Base-by-base conservation (phyloP, 2,113 vertebrate genomes). In the Abramis brama region DNA sequence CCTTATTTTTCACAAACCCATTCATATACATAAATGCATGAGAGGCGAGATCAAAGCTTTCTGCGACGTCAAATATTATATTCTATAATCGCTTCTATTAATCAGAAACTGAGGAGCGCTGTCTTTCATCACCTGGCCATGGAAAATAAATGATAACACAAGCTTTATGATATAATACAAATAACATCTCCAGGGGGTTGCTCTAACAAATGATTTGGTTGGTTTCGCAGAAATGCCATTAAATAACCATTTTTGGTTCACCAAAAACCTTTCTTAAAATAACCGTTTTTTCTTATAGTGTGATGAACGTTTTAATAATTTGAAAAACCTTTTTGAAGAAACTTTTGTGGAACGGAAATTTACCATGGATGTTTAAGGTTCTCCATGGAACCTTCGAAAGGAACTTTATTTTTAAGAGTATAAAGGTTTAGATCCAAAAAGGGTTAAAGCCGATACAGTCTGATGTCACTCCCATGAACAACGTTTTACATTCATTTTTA, bases 1-100 rank as follows among this genome's bases (percentile, higher is more conserved):
- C 6, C 74, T 76, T 80, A 17, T 85, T 84, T 88, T 71, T 57
- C 81, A 84, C 60, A 52, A 36, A 33, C 27, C 73, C 75, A 74
- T 88, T 19, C 43, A 81, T 33, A 36, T 70, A 74, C 33, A 50
- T 60, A 47, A 33, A 83, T 59, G 76, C 64, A 55, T 17, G 8
- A 4, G 75, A 77, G 45, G 47, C 43, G 43, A 25, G 50, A 85
- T 71, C 83, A 86, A 73, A 59, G 12, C 45, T 50, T 66, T 50
- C 75, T 8, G 4, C 13, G 50, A 77, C 47, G 25, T 19, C 75
- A 33, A 55, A 77, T 52, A 55, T 77, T 21, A 5, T 50, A 77
- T 55, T 77, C 27, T 52, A 8, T 30, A 50, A 19, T 76, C 73
- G n/a, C 12, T 27, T 30, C 25, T 30, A 33, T 77, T 30, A 77